Percentiles rank a stretch among this genome's conserved stretches.
phyloP scores from a whole-genome alignment of 2,888 invertebrate species.

The Campaea margaritaria region DNA sequence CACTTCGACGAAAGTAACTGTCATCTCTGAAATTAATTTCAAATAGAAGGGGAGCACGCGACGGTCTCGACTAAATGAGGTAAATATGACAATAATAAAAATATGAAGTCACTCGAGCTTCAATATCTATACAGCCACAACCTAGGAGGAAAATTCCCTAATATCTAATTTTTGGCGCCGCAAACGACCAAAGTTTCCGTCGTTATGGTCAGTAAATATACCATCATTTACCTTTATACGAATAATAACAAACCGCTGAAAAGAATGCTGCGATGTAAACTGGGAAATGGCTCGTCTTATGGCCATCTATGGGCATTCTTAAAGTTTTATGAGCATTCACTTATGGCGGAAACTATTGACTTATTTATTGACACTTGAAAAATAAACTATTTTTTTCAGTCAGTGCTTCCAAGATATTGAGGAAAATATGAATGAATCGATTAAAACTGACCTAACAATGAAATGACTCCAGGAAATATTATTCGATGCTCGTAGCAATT shows the following conservation, averaged over 20 bases:
- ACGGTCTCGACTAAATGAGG: slow-evolving; percentile 9
- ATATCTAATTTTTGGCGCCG: slow-evolving; percentile 62
- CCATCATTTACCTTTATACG: slow-evolving; percentile 42
- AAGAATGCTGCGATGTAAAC: slow-evolving; percentile 24
- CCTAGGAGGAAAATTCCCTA: slow-evolving; percentile 55
- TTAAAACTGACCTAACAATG: slow-evolving; percentile 27
- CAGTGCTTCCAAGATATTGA: no score
- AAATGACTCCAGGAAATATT: slow-evolving; percentile 25
- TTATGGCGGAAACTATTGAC: background rate
- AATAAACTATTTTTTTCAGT: no score
- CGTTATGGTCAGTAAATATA: slow-evolving; percentile 62
- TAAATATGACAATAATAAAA: slow-evolving; percentile 32
- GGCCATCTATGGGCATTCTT: slow-evolving; percentile 1
- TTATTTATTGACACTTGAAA: background rate
- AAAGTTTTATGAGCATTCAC: slow-evolving; percentile 16
- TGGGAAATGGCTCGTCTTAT: slow-evolving; percentile 17
- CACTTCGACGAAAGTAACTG: slow-evolving; percentile 25
- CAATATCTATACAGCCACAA: slow-evolving; percentile 34
- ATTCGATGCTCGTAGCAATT: slow-evolving; percentile 34
- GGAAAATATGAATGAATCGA: slow-evolving; percentile 16
- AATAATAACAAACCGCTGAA: slow-evolving; percentile 29
- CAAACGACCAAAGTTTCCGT: slow-evolving; percentile 61
- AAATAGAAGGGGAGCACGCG: slow-evolving; percentile 2
- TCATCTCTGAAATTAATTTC: slow-evolving; percentile 30
- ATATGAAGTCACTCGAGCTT: slow-evolving; percentile 29